Evolutionary conservation across 2,888 invertebrate species (phyloP).

Genomic region (Oligia strigilis): DNA sequence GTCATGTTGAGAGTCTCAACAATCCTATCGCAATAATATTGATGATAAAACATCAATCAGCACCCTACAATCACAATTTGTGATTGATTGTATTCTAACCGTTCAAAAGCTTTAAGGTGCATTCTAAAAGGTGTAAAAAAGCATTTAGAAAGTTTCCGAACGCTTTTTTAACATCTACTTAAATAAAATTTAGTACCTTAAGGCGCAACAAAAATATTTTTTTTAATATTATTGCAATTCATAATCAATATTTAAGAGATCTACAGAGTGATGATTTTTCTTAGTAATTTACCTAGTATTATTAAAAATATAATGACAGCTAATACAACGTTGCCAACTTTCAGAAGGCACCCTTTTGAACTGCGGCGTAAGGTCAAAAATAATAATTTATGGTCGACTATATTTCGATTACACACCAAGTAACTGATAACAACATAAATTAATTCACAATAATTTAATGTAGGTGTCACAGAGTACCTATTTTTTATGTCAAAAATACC

Average conservation of each 20-base stretch:
- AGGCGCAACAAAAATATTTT: not conserved
- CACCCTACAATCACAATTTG: not conserved
- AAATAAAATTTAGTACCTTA: not conserved
- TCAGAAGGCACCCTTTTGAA: too few relatives aligned
- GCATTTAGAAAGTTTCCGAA: not conserved
- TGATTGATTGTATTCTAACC: not conserved
- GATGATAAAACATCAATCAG: not conserved
- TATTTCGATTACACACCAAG: not conserved
- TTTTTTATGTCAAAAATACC: too few relatives aligned
- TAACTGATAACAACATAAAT: not conserved
- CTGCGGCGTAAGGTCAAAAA: not conserved
- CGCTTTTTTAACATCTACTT: not conserved
- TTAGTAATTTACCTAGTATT: not conserved
- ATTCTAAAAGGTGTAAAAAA: not conserved
- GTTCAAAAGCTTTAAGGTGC: not conserved
- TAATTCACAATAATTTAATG: not conserved
- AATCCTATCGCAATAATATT: not conserved
- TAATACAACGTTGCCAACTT: too few relatives aligned
- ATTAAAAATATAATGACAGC: not conserved
- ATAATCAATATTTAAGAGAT: not conserved
- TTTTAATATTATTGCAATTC: not conserved
- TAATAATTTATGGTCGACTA: not conserved
- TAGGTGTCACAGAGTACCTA: not conserved
- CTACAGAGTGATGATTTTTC: not conserved
- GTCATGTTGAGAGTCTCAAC: not conserved